Base-by-base conservation (phyloP, 2,797 vertebrate species). In the Hybognathus amarus region DNA sequence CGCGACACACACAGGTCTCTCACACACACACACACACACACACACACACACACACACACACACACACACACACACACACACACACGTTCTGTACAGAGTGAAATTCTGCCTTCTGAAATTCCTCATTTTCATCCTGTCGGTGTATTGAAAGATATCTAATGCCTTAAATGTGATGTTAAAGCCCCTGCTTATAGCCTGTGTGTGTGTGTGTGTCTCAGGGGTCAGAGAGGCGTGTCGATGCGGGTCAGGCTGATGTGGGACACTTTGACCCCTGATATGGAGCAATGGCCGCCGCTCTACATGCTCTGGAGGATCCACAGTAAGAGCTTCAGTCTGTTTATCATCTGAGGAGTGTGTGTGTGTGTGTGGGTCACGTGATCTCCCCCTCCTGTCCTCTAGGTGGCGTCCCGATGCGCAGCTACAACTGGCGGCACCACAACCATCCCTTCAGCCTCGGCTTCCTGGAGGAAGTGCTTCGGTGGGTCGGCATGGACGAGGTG, bases 291-390 rank as follows among this genome's bases (percentile, higher is more conserved):
- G 3, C 97, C 97, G 0, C 96, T 98, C 81, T 97, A 98, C 42
- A 45, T 97, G 54, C 94, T 98, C 64, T 98, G 97, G 97, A 95
- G 96, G 90, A 93, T 96, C 81, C 96, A 98, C 92, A 96, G 97
- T 98, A 93, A 96, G 96, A 83, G 24, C n/a, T 30, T 24, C 24
- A 6, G 59, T 61, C 5, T 10, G 54, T 10, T 56, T 22, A 56
- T 56, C 54, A n/a, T 56, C 8, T 42, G 40, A 42, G 40, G 40
- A 12, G 4, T 45, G 42, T 42, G 42, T 45, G 12, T 45, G 40
- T 42, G 45, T 47, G 45, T 52, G 17, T 52, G 17, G 2, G 47
- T 18, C 6, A 20, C n/a, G 5, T 12, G 56, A 59, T 59, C 22
- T 11, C 3, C 22, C 5, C 27, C 20, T 68, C 61, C 63, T 33